A percentile compares a stretch with the other conserved stretches of the same genome.
Conservation (phyloP, 2,113 vertebrate species). For the Engystomops pustulosus region DNA sequence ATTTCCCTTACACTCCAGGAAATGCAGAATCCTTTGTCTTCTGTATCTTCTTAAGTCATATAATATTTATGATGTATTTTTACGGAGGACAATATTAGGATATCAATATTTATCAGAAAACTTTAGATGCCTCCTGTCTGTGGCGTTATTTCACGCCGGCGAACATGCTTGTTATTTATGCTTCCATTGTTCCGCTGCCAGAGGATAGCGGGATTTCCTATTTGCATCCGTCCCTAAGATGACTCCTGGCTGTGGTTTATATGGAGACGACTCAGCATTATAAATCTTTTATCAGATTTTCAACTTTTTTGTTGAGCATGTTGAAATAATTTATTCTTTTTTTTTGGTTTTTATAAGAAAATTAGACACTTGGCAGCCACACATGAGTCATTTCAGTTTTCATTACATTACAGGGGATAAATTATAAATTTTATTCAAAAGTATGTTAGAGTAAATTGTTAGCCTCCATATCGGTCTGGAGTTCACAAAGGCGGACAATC, state of each 20-base stretch:
- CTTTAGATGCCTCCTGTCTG: background rate
- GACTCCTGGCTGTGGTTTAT: background rate
- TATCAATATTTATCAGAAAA: conserved; percentile 13
- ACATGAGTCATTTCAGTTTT: background rate
- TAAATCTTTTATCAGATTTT: background rate
- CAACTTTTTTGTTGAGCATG: background rate
- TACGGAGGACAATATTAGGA: conserved; percentile 1
- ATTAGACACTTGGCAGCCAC: too few relatives aligned
- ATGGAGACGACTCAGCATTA: background rate
- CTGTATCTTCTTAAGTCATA: background rate
- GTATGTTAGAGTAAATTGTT: too few relatives aligned
- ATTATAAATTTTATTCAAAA: too few relatives aligned
- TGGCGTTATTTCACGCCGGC: background rate
- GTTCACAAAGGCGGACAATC: too few relatives aligned
- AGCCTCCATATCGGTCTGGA: too few relatives aligned
- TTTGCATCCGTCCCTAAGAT: conserved; percentile 4
- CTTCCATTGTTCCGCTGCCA: background rate
- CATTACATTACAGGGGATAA: background rate
- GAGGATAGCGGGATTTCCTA: background rate
- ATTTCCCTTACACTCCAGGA: background rate
- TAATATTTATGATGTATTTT: conserved; percentile 1
- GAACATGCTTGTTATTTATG: conserved; percentile 4
- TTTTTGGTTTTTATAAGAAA: background rate
- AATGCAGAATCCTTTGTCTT: background rate
- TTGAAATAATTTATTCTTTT: background rate